Evolutionary conservation across 2,797 vertebrate species (phyloP).

Genomic region (Lophius americanus): DNA sequence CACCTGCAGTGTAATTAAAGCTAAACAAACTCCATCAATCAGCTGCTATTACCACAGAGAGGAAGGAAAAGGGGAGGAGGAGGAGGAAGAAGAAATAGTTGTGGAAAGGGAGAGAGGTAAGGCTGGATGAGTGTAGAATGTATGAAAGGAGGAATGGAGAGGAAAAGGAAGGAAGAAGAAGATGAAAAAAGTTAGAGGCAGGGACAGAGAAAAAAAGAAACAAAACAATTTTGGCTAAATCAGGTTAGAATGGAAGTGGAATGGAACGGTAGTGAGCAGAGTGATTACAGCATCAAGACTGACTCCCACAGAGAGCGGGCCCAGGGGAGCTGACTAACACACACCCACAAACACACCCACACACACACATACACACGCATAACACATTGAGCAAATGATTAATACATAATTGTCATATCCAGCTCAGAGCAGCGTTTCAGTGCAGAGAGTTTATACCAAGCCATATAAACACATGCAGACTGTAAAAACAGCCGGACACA

Average conservation of each 20-base stretch:
- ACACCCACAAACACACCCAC: slow-evolving; percentile 27
- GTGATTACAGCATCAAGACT: slow-evolving; percentile 81
- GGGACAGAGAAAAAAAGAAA: slow-evolving; percentile 49
- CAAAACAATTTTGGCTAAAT: slow-evolving; percentile 78
- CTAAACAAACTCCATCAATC: slow-evolving; percentile 87
- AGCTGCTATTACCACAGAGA: slow-evolving; percentile 74
- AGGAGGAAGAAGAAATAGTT: not conserved
- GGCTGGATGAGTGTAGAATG: slow-evolving; percentile 4
- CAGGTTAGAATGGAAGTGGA: slow-evolving; percentile 72
- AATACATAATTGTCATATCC: slow-evolving; percentile 48
- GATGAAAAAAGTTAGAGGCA: slow-evolving; percentile 1
- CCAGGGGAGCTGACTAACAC: slow-evolving; percentile 63
- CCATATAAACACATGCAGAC: slow-evolving; percentile 36
- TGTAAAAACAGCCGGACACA: slow-evolving; percentile 6
- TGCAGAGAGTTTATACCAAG: slow-evolving; percentile 27
- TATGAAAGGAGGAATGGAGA: slow-evolving; percentile 10
- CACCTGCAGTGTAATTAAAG: slow-evolving; percentile 88
- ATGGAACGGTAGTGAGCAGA: slow-evolving; percentile 56
- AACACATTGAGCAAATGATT: slow-evolving; percentile 20
- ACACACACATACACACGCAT: slow-evolving; percentile 8
- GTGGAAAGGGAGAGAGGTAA: not conserved
- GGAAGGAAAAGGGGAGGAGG: slow-evolving; percentile 17
- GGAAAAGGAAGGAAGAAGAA: not conserved
- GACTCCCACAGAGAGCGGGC: slow-evolving; percentile 76
- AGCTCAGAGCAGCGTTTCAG: slow-evolving; percentile 41